Evolutionary conservation across 2,888 invertebrate genomes (phyloP).

Genomic region (Conomelus anceps): DNA sequence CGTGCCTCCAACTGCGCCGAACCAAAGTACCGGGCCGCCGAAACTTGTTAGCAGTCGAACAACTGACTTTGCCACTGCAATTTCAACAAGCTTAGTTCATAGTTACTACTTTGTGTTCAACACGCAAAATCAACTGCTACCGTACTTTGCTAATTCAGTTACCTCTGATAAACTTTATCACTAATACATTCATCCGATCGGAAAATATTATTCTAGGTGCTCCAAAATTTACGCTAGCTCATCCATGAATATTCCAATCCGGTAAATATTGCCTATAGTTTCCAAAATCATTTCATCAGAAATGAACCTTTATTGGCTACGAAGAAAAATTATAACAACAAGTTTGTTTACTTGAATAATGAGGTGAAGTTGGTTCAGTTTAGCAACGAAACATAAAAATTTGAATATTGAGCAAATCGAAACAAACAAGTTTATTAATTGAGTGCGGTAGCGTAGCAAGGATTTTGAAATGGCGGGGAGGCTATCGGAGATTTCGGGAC

Average conservation of each 20-base stretch:
- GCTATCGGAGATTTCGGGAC: no score
- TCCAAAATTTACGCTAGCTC: neutral
- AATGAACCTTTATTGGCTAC: no score
- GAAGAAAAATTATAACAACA: no score
- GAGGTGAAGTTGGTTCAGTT: no score
- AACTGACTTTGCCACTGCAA: neutral
- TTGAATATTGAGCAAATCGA: no score
- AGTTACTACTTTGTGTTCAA: neutral
- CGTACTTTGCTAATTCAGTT: neutral
- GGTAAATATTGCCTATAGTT: neutral
- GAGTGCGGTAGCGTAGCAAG: no score
- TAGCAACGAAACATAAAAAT: no score
- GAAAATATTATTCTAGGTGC: neutral
- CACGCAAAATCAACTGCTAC: neutral
- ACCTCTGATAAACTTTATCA: neutral
- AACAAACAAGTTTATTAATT: no score
- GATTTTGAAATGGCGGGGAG: no score
- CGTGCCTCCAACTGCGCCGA: neutral
- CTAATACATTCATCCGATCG: neutral
- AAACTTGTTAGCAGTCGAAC: neutral
- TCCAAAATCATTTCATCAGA: no score
- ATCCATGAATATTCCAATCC: neutral
- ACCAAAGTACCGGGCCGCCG: neutral
- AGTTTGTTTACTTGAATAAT: no score
- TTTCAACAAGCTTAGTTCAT: neutral